Conservation (phyloP, 2,797 vertebrate genomes). For the Apodemus agrarius region DNA sequence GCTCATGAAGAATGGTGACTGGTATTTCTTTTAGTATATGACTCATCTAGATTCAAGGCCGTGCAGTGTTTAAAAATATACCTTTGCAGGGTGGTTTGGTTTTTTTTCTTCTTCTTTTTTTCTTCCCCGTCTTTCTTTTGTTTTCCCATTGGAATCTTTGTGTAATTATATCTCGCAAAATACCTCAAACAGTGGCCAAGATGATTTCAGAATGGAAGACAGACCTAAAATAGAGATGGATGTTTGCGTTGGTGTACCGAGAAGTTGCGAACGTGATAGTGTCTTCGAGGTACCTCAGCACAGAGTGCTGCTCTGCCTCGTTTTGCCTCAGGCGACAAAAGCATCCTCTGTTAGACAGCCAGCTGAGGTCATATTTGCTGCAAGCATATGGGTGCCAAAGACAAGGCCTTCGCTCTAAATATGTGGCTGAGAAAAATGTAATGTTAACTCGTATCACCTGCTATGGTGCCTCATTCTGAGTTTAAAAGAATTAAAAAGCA, state of each 20-base stretch:
- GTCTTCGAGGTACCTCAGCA: neutral
- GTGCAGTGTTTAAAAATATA: slow-evolving; percentile 60
- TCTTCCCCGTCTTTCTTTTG: neutral
- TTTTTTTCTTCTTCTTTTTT: neutral
- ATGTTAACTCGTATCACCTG: neutral
- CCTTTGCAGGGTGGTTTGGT: slow-evolving; percentile 8
- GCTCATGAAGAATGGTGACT: neutral
- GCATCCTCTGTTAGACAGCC: neutral
- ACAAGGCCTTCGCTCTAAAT: neutral
- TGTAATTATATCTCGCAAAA: slow-evolving; percentile 61
- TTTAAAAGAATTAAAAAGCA: neutral
- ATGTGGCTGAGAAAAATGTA: neutral
- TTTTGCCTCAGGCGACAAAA: neutral
- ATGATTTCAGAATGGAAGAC: slow-evolving; percentile 24
- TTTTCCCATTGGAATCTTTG: slow-evolving; percentile 54
- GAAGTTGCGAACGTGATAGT: neutral
- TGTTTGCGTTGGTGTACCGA: neutral
- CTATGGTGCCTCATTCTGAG: neutral
- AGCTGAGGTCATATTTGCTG: neutral
- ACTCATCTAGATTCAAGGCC: slow-evolving; percentile 57
- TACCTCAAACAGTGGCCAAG: slow-evolving; percentile 27
- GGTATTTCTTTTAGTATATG: slow-evolving; percentile 54
- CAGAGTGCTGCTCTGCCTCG: neutral
- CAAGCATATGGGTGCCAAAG: neutral
- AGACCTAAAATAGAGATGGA: slow-evolving; percentile 33